phyloP scores from a whole-genome alignment of 1,140 invertebrate genomes.

The Metaphire vulgaris region DNA sequence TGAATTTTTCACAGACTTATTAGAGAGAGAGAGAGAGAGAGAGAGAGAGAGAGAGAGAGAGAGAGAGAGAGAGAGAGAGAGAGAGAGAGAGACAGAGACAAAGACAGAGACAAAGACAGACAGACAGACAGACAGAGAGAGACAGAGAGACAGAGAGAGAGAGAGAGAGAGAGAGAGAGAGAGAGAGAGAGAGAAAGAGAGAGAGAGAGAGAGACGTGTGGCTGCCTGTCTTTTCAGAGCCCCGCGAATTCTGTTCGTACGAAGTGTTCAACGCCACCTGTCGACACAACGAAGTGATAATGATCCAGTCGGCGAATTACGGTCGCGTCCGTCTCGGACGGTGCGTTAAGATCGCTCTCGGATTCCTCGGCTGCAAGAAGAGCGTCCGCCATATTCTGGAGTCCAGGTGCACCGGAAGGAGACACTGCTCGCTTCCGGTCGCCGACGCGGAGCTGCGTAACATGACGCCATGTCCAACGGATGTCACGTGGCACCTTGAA shows the following conservation, averaged over 20 bases:
- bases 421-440: constrained; percentile 8
- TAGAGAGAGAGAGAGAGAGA: no score
- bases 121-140: no score
- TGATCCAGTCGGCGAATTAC: background rate
- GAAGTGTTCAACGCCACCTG: background rate
- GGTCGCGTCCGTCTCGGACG: constrained; percentile 4
- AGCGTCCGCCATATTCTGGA: constrained; percentile 5
- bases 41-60: no score
- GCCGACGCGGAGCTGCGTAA: constrained; percentile 9
- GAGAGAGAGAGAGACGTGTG: no score
- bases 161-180: no score
- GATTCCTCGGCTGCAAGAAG: background rate
- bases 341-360: constrained; percentile 5
- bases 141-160: no score
- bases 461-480: constrained; percentile 11
- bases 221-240: background rate
- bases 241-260: background rate
- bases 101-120: no score
- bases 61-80: no score
- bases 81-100: no score
- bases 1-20: no score
- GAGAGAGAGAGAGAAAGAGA: no score
- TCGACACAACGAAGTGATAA: background rate
- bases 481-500: constrained; percentile 28
- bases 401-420: constrained; percentile 14